phyloP scores from a whole-genome alignment of 1,140 invertebrate species.

The Leptinotarsa texana region DNA sequence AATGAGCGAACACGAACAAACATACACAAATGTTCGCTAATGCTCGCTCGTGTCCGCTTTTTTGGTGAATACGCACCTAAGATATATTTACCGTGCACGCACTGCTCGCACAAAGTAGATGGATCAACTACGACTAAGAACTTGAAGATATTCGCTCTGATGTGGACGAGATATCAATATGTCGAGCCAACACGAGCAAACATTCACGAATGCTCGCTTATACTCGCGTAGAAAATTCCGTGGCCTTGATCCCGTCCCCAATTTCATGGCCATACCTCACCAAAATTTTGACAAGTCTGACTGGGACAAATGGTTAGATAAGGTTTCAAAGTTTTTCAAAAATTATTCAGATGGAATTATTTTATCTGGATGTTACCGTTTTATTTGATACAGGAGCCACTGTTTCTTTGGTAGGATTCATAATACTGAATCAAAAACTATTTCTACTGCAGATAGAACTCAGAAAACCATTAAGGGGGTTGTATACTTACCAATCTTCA shows the following conservation, averaged over 20 bases:
- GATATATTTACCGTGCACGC: no score
- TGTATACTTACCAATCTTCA: neutral
- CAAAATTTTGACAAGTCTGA: neutral
- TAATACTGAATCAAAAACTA: neutral
- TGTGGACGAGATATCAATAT: no score
- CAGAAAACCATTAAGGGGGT: neutral
- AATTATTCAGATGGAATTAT: neutral
- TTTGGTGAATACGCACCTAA: no score
- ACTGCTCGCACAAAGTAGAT: no score
- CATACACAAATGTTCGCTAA: no score
- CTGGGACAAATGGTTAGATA: neutral
- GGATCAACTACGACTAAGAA: no score
- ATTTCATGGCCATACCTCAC: neutral
- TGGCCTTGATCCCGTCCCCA: neutral
- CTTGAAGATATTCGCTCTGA: no score
- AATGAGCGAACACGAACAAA: no score
- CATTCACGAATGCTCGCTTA: no score
- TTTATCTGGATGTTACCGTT: neutral
- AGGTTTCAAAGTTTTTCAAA: neutral
- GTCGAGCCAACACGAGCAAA: no score
- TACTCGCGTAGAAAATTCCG: neutral
- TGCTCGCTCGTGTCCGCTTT: no score
- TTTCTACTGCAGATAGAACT: neutral
- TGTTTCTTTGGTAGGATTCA: neutral
- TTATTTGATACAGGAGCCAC: neutral